Base-by-base conservation (phyloP, 2,797 vertebrate species). In the Urosaurus nigricauda region DNA sequence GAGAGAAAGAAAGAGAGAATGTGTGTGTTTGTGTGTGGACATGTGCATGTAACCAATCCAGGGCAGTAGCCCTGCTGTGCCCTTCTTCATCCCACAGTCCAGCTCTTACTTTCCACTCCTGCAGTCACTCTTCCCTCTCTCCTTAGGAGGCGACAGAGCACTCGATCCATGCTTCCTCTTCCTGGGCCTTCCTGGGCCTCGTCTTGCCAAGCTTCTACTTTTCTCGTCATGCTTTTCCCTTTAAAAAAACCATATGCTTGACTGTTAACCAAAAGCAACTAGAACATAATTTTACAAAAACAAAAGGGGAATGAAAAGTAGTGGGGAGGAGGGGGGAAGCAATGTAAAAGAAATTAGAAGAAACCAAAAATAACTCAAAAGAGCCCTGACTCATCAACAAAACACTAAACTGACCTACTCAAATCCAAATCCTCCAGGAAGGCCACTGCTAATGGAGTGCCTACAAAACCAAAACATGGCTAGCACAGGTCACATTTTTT, bases 181-280 rank as follows among this genome's bases (percentile, higher is more conserved):
- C 96, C 98, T 97, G 80, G 99, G 99, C 97, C 99, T 97, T 92
- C 99, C 99, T 90, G 98, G 97, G 95, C 98, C 99, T 92, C 98
- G 97, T 96, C 98, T 97, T 73, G 96, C 97, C 94, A 99, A 97
- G 96, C 97, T 98, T 96, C 98, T 97, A 98, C 97, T 98, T 97
- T 98, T 98, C 89, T 99, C 98, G 93, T 99, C 98, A 96, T 97
- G 97, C 96, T 97, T 98, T 96, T 98, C 98, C 96, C 98, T 98
- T 96, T 93, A 97, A 97, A 95, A 96, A 96, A 97, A 96, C 96
- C 96, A 97, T 95, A 97, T 94, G 96, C 97, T 97, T 90, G 95
- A 96, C 97, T 95, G 96, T 96, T 96, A 96, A 96, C 96, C 94
- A 94, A 94, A 77, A 95, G 95, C 92, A 93, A 94, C 87, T 17